Percentiles rank a stretch among this genome's conserved stretches.
Evolutionary conservation across 2,888 invertebrate species (phyloP).

Genomic region (Aporophyla nigra): DNA sequence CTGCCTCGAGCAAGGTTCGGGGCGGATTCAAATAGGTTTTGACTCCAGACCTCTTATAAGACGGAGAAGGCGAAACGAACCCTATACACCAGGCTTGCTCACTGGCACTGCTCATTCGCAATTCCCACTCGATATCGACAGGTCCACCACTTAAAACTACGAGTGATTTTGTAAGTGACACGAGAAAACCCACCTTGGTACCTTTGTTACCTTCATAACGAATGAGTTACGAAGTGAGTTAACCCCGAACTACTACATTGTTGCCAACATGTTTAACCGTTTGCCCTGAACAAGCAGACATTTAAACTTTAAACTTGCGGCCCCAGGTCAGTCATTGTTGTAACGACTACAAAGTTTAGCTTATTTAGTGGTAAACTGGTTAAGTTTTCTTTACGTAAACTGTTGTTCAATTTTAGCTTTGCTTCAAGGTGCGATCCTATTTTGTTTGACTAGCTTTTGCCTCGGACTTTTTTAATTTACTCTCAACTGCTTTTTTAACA

Average conservation of each 20-base stretch:
- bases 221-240: conserved; percentile 15
- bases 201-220: conserved; percentile 21
- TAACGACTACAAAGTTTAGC: conserved; percentile 30
- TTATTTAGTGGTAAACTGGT: conserved; percentile 14
- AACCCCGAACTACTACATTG: conserved; percentile 43
- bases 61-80: not conserved
- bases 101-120: not conserved
- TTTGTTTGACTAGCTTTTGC: not conserved
- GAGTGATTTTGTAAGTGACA: conserved; percentile 3
- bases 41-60: not conserved
- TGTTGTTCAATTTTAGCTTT: conserved; percentile 18
- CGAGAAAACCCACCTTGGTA: not conserved
- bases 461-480: too few species aligned
- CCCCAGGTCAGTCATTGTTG: conserved; percentile 52
- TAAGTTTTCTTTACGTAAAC: conserved; percentile 14
- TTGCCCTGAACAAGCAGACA: conserved; percentile 45
- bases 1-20: too few species aligned
- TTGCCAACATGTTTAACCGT: conserved; percentile 13
- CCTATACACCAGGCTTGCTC: too few species aligned
- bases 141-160: not conserved
- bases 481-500: not conserved
- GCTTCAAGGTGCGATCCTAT: conserved; percentile 10
- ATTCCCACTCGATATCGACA: not conserved
- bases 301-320: conserved; percentile 36
- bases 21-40: not conserved